Base-by-base conservation (phyloP, 2,888 invertebrate genomes). In the Mythimna pallens region DNA sequence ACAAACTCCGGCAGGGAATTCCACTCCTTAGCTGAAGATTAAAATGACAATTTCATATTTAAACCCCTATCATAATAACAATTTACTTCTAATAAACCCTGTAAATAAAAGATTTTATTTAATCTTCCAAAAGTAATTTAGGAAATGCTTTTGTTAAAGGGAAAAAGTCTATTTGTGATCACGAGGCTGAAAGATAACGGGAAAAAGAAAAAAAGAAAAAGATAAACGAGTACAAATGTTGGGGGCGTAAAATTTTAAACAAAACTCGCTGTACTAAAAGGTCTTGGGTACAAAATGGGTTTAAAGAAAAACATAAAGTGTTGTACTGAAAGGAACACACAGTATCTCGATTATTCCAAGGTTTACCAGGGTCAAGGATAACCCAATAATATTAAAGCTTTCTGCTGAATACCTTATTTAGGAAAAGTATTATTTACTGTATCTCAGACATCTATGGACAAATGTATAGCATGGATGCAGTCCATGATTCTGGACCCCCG, bases 101-200 rank as follows among this genome's bases (percentile, higher is more conserved):
- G 30, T 63, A 79, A 68, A 79, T 66, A 81, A 69, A 63, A 59
- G 70, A 70, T 67, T 71, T 30, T 12, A 25, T 20, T 59, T 72
- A 76, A 84, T 83, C 70, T 76, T 20, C 64, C 14, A 74, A 83
- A 78, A 82, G 73, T 79, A 84, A 84, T 83, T 81, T 74, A 47
- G 64, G 54, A 78, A 80, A 77, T 67, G 69, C 57, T 65, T 73
- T 73, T 65, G 69, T 62, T 70, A 62, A 72, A 61, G 36, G 63
- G 67, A 83, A 65, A 67, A 82, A 68, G 70, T 69, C 55, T 67
- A 79, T 84, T 84, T 69, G 76, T 74, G 79, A 73, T 73, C 64
- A 81, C 30, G 57, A 74, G 43, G 52, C 73, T 43, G 68, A 79
- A 71, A 81, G 76, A 79, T 84, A 79, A 76, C 67, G 40, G 25